Evolutionary conservation across 2,113 vertebrate genomes (phyloP), one percentile per base, ranked within the genome.

Genomic region (Eulacestoma nigropectus): DNA sequence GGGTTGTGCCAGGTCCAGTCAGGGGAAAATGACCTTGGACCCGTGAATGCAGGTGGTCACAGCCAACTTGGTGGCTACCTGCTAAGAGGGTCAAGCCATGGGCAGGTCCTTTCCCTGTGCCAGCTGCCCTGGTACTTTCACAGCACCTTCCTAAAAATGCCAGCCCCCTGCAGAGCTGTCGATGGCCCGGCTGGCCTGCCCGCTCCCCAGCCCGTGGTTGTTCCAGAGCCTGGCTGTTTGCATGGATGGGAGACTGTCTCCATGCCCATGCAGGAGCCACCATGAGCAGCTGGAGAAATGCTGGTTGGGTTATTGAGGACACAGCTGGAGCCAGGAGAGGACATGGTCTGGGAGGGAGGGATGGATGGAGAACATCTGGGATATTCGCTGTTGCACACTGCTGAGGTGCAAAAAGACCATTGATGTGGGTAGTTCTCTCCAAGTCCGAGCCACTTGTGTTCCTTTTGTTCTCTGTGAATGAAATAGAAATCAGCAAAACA

Each of bases 171-270:
- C 68, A 62, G 63, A 57, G 46, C 41, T 59, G 5, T 20, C 0
- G 0, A 0, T 70, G 0, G 2, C 26, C 26, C 0, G 0, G 29
- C 35, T 42, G 1, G 3, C 27, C 44, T 41, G 20, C 8, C 30
- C 0, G 0, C 46, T 85, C 8, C 41, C 19, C 3, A 4, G 6
- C 25, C 29, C 1, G 0, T 11, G 23, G 6, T 8, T 11, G 6
- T 29, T 63, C 39, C 41, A 19, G 62, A 35, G 18, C 27, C 16
- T 4, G 5, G 46, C 21, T 21, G 1, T 70, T 69, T 39, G 27
- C 26, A 7, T 1, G 8, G 47, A 33, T 67, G 65, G 55, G 42
- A 0, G 0, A 29, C 26, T 2, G 0, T 73, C 33, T 64, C 63
- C 67, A 53, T 70, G 75, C 4, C 67, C 72, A 52, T 70, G 70